These are phyloP conservation scores for Bathynomus jamesi DNA, from an alignment of 1,140 invertebrate species.

Conservation along the genomic window DNA sequence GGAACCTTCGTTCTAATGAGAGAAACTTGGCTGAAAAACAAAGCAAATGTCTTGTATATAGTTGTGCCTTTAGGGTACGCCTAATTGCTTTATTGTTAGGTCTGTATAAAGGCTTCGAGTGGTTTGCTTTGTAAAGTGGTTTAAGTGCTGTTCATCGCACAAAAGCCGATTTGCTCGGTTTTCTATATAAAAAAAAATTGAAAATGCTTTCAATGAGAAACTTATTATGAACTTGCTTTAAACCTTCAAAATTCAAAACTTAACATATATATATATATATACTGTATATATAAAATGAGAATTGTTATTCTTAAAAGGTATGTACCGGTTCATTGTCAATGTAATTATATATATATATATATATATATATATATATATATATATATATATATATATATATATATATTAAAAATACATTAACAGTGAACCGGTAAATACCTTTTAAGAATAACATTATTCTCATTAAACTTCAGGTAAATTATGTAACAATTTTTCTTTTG, in stretches of 20 bases:
- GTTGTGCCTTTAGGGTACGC: background rate
- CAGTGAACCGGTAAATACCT: background rate
- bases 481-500: background rate
- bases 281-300: too few relatives aligned
- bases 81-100: background rate
- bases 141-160: too few relatives aligned
- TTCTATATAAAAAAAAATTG: too few relatives aligned
- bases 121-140: too few relatives aligned
- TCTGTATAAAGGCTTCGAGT: background rate
- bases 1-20: background rate
- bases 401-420: background rate
- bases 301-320: too few relatives aligned
- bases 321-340: too few relatives aligned
- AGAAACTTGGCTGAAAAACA: background rate
- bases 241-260: too few relatives aligned
- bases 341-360: background rate
- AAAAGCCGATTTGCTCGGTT: too few relatives aligned
- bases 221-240: too few relatives aligned
- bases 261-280: conserved; percentile 1
- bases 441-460: background rate
- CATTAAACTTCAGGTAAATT: background rate
- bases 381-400: background rate
- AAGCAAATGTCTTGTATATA: background rate
- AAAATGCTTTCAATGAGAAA: too few relatives aligned
- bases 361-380: conserved; percentile 2